A percentile compares a stretch with the other conserved stretches of the same genome.
Conservation (phyloP, 1,140 invertebrate species). For the Delia radicum region DNA sequence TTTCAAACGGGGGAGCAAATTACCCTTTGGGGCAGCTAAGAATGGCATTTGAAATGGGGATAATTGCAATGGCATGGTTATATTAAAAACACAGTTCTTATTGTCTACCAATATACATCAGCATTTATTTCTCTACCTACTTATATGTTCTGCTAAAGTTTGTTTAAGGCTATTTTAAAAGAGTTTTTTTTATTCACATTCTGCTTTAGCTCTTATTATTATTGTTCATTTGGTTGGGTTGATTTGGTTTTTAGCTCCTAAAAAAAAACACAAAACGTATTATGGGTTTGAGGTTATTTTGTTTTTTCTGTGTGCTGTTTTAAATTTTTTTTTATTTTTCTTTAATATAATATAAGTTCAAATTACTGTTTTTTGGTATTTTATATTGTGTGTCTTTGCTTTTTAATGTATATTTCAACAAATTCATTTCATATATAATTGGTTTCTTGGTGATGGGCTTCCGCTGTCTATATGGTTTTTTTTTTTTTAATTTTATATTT, state of each 20-base stretch:
- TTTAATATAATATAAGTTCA: not conserved
- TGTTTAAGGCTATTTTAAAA: not conserved
- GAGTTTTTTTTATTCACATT: not conserved
- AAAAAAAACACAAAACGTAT: not conserved
- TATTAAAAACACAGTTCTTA: not conserved
- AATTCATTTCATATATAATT: not conserved
- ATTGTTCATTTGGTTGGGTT: not conserved
- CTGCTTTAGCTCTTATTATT: not conserved
- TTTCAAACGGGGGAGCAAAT: constrained; percentile 19
- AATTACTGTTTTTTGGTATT: not conserved
- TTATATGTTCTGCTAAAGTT: not conserved
- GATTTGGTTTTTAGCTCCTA: not conserved
- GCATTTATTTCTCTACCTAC: not conserved
- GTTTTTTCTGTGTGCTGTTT: not conserved
- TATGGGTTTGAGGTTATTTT: not conserved
- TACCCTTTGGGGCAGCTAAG: constrained; percentile 27
- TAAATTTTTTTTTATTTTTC: not conserved
- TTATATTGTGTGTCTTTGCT: not conserved
- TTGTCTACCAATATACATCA: not conserved
- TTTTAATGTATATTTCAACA: not conserved
- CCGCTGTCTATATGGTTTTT: not conserved
- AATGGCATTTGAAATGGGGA: constrained; percentile 29
- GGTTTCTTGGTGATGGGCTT: not conserved
- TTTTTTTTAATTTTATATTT: not conserved
- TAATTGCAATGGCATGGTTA: constrained; percentile 27